Conservation (phyloP, 2,797 vertebrate species). For the Lepilemur septentrionalis region DNA sequence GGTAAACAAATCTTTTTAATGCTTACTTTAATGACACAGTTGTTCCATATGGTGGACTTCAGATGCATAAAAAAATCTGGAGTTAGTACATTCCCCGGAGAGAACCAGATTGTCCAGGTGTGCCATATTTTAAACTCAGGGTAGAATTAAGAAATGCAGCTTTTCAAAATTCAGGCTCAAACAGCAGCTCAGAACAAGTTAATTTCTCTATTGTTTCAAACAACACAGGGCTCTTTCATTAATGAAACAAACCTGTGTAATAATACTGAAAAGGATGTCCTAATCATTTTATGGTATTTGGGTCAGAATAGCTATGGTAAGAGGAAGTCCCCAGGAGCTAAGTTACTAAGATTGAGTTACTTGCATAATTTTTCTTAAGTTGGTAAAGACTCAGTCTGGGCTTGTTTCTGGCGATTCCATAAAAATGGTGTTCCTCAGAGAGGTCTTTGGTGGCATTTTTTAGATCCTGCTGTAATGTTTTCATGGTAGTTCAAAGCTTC, state of each 20-base stretch:
- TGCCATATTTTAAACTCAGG: slow-evolving; percentile 68
- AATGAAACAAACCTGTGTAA: slow-evolving; percentile 20
- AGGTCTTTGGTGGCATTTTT: background rate
- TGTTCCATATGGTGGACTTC: slow-evolving; percentile 80
- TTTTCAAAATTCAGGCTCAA: slow-evolving; percentile 70
- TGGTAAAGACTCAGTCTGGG: background rate
- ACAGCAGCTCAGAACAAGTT: slow-evolving; percentile 19
- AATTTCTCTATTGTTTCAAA: slow-evolving; percentile 47
- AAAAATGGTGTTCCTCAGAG: background rate
- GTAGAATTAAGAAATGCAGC: slow-evolving; percentile 47
- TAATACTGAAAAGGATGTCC: background rate
- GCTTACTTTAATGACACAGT: slow-evolving; percentile 72
- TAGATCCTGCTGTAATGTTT: background rate
- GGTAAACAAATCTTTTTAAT: slow-evolving; percentile 80
- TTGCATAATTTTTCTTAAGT: background rate
- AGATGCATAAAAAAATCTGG: slow-evolving; percentile 63
- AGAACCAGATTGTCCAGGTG: slow-evolving; percentile 75
- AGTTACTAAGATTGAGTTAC: background rate
- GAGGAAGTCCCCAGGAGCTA: background rate
- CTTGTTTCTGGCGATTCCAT: background rate
- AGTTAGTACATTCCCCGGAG: slow-evolving; percentile 72
- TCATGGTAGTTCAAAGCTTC: background rate
- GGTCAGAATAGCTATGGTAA: background rate
- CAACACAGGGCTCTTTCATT: slow-evolving; percentile 3
- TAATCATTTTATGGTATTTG: slow-evolving; percentile 23